phyloP scores from a whole-genome alignment of 2,113 vertebrate genomes.

The Ceuthmochares aereus region DNA sequence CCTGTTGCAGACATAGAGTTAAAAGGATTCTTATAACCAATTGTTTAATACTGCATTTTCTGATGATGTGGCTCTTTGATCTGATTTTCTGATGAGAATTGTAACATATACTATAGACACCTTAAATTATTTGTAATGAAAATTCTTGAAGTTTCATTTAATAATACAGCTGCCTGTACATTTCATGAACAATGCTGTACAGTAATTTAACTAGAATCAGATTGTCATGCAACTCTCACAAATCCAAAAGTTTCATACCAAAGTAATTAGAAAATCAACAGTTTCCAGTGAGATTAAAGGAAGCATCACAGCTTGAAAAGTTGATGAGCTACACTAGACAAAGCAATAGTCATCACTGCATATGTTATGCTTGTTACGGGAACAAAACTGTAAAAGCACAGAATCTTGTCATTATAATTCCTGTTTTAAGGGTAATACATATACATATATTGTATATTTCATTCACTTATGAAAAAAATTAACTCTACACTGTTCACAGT shows the following conservation, averaged over 20 bases:
- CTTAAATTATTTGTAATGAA: constrained; percentile 23
- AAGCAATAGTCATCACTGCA: background rate
- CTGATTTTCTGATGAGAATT: constrained; percentile 41
- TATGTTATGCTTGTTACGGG: background rate
- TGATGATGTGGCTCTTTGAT: constrained; percentile 28
- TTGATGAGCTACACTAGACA: background rate
- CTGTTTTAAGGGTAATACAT: background rate
- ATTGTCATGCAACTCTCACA: background rate
- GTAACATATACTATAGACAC: background rate
- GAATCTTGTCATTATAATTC: background rate
- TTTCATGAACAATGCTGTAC: background rate
- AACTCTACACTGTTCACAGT: background rate
- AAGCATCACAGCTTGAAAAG: background rate
- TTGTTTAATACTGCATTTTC: constrained; percentile 26
- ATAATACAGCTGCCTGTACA: background rate
- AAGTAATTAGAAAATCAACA: constrained; percentile 17
- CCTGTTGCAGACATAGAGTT: constrained; percentile 52
- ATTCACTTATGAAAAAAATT: background rate
- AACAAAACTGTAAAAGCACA: background rate
- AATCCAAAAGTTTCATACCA: background rate
- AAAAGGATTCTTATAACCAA: constrained; percentile 59
- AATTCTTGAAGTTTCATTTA: constrained; percentile 28
- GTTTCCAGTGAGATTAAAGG: background rate
- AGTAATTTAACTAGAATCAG: background rate
- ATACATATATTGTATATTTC: background rate